Conservation (phyloP, 1,140 invertebrate species). For the Meloidogyne exigua region DNA sequence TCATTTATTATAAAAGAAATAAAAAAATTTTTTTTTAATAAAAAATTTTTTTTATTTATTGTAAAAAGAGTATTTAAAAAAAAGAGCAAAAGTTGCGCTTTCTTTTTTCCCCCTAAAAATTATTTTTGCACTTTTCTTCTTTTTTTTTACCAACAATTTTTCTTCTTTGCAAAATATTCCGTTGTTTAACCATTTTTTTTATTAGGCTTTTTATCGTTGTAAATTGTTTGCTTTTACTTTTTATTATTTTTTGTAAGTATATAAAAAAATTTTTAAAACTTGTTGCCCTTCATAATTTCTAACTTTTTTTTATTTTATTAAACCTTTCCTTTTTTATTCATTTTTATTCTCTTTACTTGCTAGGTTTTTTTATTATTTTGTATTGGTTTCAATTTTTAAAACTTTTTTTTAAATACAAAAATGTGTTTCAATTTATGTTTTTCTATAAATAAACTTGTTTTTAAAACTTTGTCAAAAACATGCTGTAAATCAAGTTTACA, state of each 20-base stretch:
- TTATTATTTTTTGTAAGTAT: background rate
- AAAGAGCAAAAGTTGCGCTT: conserved; percentile 4
- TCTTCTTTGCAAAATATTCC: background rate
- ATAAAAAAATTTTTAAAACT: background rate
- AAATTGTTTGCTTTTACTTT: background rate
- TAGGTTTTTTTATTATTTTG: too few relatives aligned
- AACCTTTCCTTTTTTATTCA: too few relatives aligned
- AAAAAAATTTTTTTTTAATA: background rate
- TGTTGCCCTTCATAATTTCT: background rate
- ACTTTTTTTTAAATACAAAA: too few relatives aligned
- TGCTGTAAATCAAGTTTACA: too few relatives aligned
- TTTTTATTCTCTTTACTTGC: too few relatives aligned
- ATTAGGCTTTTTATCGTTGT: conserved; percentile 1
- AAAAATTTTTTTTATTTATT: conserved; percentile 1
- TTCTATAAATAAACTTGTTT: too few relatives aligned
- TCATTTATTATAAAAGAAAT: background rate
- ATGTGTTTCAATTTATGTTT: too few relatives aligned
- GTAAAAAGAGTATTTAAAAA: background rate
- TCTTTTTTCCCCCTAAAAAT: background rate
- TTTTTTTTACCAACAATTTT: background rate
- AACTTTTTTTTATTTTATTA: background rate
- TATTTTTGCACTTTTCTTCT: background rate
- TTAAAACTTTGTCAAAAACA: too few relatives aligned
- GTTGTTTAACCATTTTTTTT: background rate
- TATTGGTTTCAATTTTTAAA: too few relatives aligned